Conservation (phyloP, 2,113 vertebrate species). For the Ciconia maguari region DNA sequence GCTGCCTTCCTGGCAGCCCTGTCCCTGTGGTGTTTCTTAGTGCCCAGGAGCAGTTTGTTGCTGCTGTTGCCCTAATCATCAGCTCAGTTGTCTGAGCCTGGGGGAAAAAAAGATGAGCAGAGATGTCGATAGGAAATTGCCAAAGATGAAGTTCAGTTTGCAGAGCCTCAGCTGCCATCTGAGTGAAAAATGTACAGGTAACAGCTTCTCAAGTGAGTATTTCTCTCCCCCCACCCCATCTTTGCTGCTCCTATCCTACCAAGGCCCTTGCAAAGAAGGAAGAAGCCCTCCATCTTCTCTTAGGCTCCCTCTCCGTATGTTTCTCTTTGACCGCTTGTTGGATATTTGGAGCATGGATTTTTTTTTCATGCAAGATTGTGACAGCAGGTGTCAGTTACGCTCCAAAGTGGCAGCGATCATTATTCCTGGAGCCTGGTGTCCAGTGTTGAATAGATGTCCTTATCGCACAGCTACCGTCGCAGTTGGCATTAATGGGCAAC, state of each 20-base stretch:
- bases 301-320: background rate
- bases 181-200: background rate
- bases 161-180: background rate
- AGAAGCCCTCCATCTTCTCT: background rate
- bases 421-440: constrained; percentile 3
- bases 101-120: background rate
- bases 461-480: background rate
- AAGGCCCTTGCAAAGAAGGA: background rate
- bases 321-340: background rate
- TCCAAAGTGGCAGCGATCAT: background rate
- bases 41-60: background rate
- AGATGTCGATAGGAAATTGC: background rate
- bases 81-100: background rate
- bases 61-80: background rate
- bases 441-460: background rate
- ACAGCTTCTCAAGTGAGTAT: background rate
- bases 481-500: constrained; percentile 1
- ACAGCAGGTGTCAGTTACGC: constrained; percentile 37
- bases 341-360: background rate
- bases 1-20: background rate
- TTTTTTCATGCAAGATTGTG: background rate
- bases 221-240: background rate
- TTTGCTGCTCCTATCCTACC: background rate
- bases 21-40: background rate
- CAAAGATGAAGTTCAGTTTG: background rate